Evolutionary conservation across 2,113 vertebrate genomes (phyloP), one percentile per base, ranked within the genome.

Genomic region (Acanthochromis polyacanthus): DNA sequence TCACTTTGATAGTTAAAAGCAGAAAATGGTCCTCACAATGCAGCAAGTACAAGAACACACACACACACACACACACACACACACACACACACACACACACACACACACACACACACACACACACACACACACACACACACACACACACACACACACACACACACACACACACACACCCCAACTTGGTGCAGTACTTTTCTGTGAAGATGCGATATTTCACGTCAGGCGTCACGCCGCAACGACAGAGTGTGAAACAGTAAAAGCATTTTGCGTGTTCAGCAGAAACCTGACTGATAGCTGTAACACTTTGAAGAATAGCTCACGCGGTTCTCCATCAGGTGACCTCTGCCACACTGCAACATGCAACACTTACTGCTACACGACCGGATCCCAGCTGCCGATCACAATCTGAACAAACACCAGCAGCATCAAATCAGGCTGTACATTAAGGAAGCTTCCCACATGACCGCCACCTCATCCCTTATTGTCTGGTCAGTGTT

Each of bases 191-290:
- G 75, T 45, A 70, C 75, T 78, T 66, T 62, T 86, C 69, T 51
- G 36, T 64, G 81, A 85, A 71, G 51, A 74, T 69, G 59, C 45
- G 3, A 81, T 90, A 89, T 82, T 80, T 92, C 77, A 84, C 25
- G 66, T 90, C 78, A 71, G 78, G 43, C 78, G 10, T 80, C 76
- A 76, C 74, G 51, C 61, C 9, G 25, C 58, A 19, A 46, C 52
- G 32, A 71, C 64, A 75, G 32, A 70, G 62, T 45, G 68, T 71
- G 62, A 53, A 75, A 69, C 56, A 48, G 76, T 30, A n/a, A 23
- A 64, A 38, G 4, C 62, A 1, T 83, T 78, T 38, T 10, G 61
- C 46, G 19, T 19, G 30, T 78, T 85, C 83, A 79, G 89, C 86
- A 55, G 53, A 85, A 83, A 81, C 60, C 51, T 72, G 81, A 87